Conservation (phyloP, 2,113 vertebrate species). For the Mesocricetus auratus region DNA sequence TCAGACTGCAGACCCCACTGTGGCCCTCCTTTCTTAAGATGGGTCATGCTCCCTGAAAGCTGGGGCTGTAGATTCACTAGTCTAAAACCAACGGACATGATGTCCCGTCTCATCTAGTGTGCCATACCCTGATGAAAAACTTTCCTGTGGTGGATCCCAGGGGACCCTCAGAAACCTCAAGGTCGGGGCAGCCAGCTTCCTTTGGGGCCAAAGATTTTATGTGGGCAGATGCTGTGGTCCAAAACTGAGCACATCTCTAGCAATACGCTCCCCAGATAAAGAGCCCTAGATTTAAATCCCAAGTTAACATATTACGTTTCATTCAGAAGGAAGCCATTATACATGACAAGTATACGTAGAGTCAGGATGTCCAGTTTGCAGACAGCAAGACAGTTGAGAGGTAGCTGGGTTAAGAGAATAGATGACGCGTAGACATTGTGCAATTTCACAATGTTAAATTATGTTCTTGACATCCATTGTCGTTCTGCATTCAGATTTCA, state of each 20-base stretch:
- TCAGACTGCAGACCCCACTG: neutral
- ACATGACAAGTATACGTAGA: slow-evolving; percentile 22
- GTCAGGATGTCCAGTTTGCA: neutral
- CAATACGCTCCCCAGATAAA: slow-evolving; percentile 14
- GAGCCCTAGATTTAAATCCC: slow-evolving; percentile 42
- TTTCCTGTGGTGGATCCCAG: neutral
- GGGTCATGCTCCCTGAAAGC: neutral
- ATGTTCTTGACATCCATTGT: slow-evolving; percentile 77
- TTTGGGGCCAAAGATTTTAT: neutral
- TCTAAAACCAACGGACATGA: neutral
- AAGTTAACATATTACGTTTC: slow-evolving; percentile 68
- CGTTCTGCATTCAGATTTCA: slow-evolving; percentile 81
- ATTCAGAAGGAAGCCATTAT: slow-evolving; percentile 42
- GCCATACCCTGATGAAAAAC: neutral
- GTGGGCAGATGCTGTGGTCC: slow-evolving; percentile 38
- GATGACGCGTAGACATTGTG: slow-evolving; percentile 70
- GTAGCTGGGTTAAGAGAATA: slow-evolving; percentile 22
- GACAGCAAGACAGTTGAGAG: slow-evolving; percentile 5
- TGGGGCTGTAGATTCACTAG: neutral
- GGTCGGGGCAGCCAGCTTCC: neutral
- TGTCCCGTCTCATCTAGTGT: neutral
- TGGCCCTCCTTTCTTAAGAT: neutral
- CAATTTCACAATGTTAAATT: slow-evolving; percentile 78
- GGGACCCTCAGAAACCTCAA: neutral
- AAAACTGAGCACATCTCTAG: slow-evolving; percentile 55